Conservation (phyloP, 2,113 vertebrate species). For the Actenoides hombroni region DNA sequence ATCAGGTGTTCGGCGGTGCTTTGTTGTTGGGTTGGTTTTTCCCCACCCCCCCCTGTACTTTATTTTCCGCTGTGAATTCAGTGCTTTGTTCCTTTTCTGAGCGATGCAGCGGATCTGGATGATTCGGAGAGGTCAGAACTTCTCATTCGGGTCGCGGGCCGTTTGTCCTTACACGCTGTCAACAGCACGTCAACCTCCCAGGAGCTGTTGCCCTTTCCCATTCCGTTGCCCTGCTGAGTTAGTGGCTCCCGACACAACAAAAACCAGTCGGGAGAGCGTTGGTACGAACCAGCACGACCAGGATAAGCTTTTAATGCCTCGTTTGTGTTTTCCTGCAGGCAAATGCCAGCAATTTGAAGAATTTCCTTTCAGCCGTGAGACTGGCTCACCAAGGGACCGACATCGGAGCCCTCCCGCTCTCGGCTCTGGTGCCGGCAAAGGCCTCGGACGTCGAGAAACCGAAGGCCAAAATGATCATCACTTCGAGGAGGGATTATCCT, state of each 20-base stretch:
- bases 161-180: neutral
- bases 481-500: slow-evolving; percentile 92
- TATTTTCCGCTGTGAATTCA: neutral
- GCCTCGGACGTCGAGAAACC: slow-evolving; percentile 92
- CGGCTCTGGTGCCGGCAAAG: slow-evolving; percentile 82
- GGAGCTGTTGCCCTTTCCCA: neutral
- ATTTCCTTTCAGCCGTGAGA: slow-evolving; percentile 88
- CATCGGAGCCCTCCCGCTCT: slow-evolving; percentile 76
- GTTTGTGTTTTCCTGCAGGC: slow-evolving; percentile 77
- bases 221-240: neutral
- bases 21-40: neutral
- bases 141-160: neutral
- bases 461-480: slow-evolving; percentile 89
- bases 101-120: neutral
- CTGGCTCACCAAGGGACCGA: slow-evolving; percentile 86
- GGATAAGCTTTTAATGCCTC: neutral
- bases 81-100: neutral
- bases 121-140: neutral
- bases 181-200: neutral
- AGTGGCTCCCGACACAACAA: neutral
- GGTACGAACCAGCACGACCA: neutral
- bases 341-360: slow-evolving; percentile 84
- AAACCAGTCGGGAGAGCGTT: neutral
- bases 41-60: neutral
- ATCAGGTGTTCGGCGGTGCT: neutral